Conservation (phyloP, 2,797 vertebrate species). For the Xiphophorus birchmanni region DNA sequence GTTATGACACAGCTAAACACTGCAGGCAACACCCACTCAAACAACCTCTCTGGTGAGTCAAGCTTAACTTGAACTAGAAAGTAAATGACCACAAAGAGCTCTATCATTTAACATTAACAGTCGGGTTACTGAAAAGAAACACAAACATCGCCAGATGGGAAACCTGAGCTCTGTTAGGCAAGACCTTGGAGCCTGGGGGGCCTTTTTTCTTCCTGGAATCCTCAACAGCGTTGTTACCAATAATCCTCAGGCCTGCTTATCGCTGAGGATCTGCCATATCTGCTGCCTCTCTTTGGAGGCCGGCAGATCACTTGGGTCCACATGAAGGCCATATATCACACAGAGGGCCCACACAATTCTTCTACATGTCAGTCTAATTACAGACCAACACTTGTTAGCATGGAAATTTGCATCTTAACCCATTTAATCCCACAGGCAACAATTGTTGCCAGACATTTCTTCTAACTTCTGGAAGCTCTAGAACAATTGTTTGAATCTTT, state of each 20-base stretch:
- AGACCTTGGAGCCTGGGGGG: constrained; percentile 23
- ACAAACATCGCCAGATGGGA: constrained; percentile 41
- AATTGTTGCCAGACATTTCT: no score
- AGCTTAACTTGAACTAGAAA: constrained; percentile 53
- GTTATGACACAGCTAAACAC: constrained; percentile 22
- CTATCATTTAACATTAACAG: constrained; percentile 70
- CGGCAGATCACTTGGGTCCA: constrained; percentile 32
- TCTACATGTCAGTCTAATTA: constrained; percentile 63
- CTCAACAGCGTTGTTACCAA: constrained; percentile 55
- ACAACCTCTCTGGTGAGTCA: constrained; percentile 40
- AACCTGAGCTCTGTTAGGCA: constrained; percentile 52
- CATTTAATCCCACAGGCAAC: no score
- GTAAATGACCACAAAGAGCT: constrained; percentile 43
- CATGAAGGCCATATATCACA: constrained; percentile 61
- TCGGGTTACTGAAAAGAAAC: constrained; percentile 56
- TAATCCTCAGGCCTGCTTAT: constrained; percentile 46
- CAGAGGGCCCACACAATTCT: constrained; percentile 38
- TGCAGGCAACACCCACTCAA: constrained; percentile 45
- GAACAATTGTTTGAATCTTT: no score
- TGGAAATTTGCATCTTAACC: constrained; percentile 37
- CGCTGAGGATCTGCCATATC: constrained; percentile 48
- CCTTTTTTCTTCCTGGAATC: constrained; percentile 54
- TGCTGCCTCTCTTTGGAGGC: constrained; percentile 39
- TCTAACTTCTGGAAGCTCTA: no score
- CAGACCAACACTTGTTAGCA: constrained; percentile 58